Evolutionary conservation across 2,888 invertebrate genomes (phyloP).

Genomic region (Hemicrepidius hirtus): DNA sequence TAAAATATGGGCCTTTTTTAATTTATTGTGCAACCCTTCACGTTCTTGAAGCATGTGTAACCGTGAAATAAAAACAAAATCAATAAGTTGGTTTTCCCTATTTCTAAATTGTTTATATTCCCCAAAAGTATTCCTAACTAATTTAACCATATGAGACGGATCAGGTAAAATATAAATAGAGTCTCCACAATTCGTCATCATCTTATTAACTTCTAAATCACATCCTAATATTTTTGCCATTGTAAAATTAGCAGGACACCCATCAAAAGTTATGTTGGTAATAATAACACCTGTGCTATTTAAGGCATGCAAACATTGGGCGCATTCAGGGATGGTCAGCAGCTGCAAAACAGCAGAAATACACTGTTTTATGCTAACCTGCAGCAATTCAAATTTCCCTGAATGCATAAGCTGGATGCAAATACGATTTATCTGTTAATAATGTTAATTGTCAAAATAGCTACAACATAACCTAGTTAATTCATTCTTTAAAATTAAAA

Average conservation of each 20-base stretch:
- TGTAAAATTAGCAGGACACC: constrained; percentile 56
- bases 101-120: constrained; percentile 33
- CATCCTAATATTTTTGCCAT: constrained; percentile 43
- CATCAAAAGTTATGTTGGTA: constrained; percentile 60
- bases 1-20: constrained; percentile 44
- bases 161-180: constrained; percentile 19
- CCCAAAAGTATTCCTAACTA: constrained; percentile 39
- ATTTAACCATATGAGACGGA: constrained; percentile 43
- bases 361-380: too few species aligned
- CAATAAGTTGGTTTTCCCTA: constrained; percentile 24
- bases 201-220: constrained; percentile 22
- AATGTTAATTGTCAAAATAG: too few species aligned
- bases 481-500: too few species aligned
- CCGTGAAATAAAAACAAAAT: constrained; percentile 42
- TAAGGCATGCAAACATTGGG: constrained; percentile 49
- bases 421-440: too few species aligned
- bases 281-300: constrained; percentile 54
- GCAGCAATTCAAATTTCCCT: too few species aligned
- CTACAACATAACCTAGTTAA: too few species aligned
- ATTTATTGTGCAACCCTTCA: constrained; percentile 52
- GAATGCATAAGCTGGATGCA: too few species aligned
- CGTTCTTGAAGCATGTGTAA: constrained; percentile 46
- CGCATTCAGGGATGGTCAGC: too few species aligned
- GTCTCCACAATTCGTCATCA: neutral
- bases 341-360: too few species aligned